Evolutionary conservation across 2,113 vertebrate species (phyloP).

Genomic region (Neomonachus schauinslandi): DNA sequence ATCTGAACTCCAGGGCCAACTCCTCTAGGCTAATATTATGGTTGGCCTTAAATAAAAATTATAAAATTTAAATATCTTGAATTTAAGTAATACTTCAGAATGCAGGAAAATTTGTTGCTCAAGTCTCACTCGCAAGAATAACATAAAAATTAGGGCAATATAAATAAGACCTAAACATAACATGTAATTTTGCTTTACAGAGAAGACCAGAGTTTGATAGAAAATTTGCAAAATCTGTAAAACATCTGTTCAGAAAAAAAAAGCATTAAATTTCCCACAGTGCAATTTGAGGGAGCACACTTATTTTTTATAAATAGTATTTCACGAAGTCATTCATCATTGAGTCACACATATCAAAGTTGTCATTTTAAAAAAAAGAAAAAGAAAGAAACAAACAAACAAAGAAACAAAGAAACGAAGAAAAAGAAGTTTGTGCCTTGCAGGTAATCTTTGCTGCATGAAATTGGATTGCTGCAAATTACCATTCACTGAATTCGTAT

Average conservation of each 20-base stretch:
- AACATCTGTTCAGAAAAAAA: conserved; percentile 9
- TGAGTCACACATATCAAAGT: conserved; percentile 34
- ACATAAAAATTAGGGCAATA: conserved; percentile 15
- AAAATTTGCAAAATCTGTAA: not conserved
- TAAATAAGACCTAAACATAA: not conserved
- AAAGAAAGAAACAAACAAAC: no score
- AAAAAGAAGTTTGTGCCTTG: conserved; percentile 25
- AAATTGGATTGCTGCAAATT: conserved; percentile 32
- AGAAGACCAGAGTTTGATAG: not conserved
- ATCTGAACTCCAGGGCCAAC: conserved; percentile 66
- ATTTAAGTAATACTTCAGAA: conserved; percentile 56
- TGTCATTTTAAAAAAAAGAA: not conserved
- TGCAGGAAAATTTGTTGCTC: not conserved
- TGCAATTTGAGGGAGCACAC: not conserved
- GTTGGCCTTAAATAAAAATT: conserved; percentile 67
- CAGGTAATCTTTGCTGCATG: conserved; percentile 29
- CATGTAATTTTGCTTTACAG: not conserved
- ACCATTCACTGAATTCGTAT: conserved; percentile 3
- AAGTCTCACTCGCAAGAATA: not conserved
- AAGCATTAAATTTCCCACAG: not conserved
- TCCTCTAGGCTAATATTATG: conserved; percentile 64
- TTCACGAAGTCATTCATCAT: conserved; percentile 1
- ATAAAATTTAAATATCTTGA: conserved; percentile 64
- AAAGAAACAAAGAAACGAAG: not conserved
- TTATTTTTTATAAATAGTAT: conserved; percentile 19